A percentile compares a stretch with the other conserved stretches of the same genome.
Evolutionary conservation across 1,140 invertebrate genomes (phyloP).

Genomic region (Magallana ariakensis): DNA sequence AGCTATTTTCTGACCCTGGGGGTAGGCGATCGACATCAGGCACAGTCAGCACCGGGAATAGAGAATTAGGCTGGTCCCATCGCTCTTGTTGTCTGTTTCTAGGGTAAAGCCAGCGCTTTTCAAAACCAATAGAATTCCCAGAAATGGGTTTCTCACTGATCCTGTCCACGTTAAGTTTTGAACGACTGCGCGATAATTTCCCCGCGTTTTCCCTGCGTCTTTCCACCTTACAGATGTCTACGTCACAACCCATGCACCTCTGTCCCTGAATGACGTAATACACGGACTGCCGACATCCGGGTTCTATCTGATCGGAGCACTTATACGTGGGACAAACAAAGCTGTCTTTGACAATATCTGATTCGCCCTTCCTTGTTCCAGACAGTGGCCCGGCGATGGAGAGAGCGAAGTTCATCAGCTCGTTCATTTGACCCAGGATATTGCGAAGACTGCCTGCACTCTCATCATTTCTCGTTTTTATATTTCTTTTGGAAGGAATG

Average conservation of each 20-base stretch:
- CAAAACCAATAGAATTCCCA: not conserved
- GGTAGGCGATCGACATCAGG: not conserved
- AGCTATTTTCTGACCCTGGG: not conserved
- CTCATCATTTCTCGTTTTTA: not conserved
- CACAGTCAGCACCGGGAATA: not conserved
- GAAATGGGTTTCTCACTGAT: not conserved
- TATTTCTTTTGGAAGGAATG: not conserved
- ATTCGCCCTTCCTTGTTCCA: not conserved
- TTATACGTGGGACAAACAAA: conserved; percentile 18
- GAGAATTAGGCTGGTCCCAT: not conserved
- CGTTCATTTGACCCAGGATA: conserved; percentile 7
- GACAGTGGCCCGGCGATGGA: not conserved
- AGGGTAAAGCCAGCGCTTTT: not conserved
- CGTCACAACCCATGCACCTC: conserved; percentile 15
- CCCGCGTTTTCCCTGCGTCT: not conserved
- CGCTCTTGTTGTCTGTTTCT: not conserved
- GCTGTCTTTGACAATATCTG: too few species aligned
- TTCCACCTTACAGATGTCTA: conserved; percentile 4
- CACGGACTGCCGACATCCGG: not conserved
- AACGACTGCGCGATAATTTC: not conserved
- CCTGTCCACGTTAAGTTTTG: not conserved
- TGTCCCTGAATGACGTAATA: conserved; percentile 8
- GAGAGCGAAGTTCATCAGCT: conserved; percentile 1
- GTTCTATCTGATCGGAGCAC: conserved; percentile 12
- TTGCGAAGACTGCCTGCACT: not conserved